A percentile compares a stretch with the other conserved stretches of the same genome.
These are phyloP conservation scores for Neosilurus mollespiculum DNA, from an alignment of 2,797 vertebrate species.

Conservation along the genomic window DNA sequence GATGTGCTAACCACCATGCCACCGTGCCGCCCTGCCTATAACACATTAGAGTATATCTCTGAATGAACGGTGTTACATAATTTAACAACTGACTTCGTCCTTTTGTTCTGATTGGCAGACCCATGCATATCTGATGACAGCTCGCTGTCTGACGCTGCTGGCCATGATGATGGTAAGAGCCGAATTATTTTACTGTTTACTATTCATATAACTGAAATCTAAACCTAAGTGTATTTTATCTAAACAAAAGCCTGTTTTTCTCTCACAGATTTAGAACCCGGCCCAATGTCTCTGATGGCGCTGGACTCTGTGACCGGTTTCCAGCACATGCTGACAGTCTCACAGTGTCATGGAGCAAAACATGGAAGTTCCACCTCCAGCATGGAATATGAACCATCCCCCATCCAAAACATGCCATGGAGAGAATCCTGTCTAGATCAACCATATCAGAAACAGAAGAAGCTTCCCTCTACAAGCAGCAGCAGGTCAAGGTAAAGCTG, in stretches of 20 bases:
- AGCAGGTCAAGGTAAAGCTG: constrained; percentile 78
- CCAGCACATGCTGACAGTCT: constrained; percentile 59
- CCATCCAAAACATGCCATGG: constrained; percentile 89
- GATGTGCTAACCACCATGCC: too few relatives aligned
- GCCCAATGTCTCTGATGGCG: constrained; percentile 61
- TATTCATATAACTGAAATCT: not conserved
- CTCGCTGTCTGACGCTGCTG: constrained; percentile 81
- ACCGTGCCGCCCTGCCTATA: too few relatives aligned
- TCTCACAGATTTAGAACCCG: constrained; percentile 65
- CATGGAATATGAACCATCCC: constrained; percentile 72
- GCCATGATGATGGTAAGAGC: constrained; percentile 82
- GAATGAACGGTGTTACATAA: not conserved
- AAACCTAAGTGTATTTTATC: not conserved
- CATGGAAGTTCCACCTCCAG: constrained; percentile 59
- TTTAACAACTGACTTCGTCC: not conserved
- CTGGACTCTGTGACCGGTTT: constrained; percentile 58
- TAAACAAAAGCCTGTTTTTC: not conserved
- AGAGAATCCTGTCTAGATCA: constrained; percentile 88
- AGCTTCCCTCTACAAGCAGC: constrained; percentile 68
- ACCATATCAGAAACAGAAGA: constrained; percentile 79
- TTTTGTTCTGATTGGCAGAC: constrained; percentile 62
- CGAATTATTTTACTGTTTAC: not conserved
- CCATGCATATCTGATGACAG: constrained; percentile 80
- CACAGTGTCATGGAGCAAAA: constrained; percentile 38
- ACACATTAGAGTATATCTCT: not conserved